Evolutionary conservation across 1,140 invertebrate species (phyloP).

Genomic region (Bilobella aurantiaca): DNA sequence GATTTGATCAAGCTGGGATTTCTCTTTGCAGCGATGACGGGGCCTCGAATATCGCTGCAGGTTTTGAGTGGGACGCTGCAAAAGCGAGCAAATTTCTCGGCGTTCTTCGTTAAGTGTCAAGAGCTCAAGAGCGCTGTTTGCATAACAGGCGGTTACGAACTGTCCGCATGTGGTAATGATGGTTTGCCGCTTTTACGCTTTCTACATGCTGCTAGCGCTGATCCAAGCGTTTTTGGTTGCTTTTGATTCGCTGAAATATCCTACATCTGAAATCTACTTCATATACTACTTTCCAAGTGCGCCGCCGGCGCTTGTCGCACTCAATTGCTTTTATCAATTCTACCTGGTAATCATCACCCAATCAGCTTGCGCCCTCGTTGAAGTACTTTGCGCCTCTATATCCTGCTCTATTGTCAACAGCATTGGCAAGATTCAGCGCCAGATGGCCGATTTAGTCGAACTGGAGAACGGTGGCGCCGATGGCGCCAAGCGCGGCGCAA

Average conservation of each 20-base stretch:
- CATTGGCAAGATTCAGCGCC: neutral
- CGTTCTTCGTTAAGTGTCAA: slow-evolving; percentile 17
- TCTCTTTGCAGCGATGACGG: neutral
- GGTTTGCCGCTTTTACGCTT: neutral
- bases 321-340: slow-evolving; percentile 22
- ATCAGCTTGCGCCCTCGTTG: slow-evolving; percentile 19
- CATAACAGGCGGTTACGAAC: slow-evolving; percentile 17
- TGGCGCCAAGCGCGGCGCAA: neutral
- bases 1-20: too few relatives aligned
- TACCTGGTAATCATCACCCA: slow-evolving; percentile 22
- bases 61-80: slow-evolving; percentile 6
- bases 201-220: slow-evolving; percentile 12
- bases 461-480: neutral
- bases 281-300: slow-evolving; percentile 10
- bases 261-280: slow-evolving; percentile 15
- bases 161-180: neutral
- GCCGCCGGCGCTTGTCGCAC: neutral
- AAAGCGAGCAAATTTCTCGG: slow-evolving; percentile 7
- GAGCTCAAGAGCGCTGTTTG: neutral
- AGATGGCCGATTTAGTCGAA: neutral
- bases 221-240: neutral
- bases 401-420: slow-evolving; percentile 5
- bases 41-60: slow-evolving; percentile 2
- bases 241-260: neutral
- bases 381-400: slow-evolving; percentile 27